phyloP scores from a whole-genome alignment of 2,888 invertebrate genomes.

The Micoletzkya japonica region DNA sequence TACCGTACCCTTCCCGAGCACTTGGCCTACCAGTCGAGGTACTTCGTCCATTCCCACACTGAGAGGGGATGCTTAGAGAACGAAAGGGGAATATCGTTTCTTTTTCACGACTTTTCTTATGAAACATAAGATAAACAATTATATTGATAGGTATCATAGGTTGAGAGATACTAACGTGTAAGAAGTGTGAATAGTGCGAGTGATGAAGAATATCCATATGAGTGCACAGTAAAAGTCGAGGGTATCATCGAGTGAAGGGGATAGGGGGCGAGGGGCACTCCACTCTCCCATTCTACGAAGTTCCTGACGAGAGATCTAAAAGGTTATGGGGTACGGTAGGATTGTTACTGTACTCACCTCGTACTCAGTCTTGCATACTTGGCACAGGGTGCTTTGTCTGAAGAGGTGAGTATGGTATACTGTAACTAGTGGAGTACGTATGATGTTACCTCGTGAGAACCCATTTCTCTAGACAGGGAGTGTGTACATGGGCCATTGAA shows the following conservation, averaged over 20 bases:
- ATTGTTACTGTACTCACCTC: too few relatives aligned
- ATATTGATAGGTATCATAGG: background rate
- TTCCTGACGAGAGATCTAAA: too few relatives aligned
- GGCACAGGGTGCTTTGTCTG: slow-evolving; percentile 24
- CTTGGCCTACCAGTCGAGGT: slow-evolving; percentile 12
- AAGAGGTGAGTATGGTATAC: background rate
- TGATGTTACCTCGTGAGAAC: slow-evolving; percentile 34
- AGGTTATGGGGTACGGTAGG: too few relatives aligned
- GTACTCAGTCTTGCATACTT: slow-evolving; percentile 31
- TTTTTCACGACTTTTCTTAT: too few relatives aligned
- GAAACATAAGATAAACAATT: too few relatives aligned
- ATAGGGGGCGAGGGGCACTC: slow-evolving; percentile 35
- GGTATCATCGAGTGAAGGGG: slow-evolving; percentile 33
- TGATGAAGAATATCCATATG: slow-evolving; percentile 44
- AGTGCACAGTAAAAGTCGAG: slow-evolving; percentile 42
- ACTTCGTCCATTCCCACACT: slow-evolving; percentile 9
- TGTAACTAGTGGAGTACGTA: background rate
- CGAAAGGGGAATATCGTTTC: too few relatives aligned
- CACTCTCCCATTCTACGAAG: slow-evolving; percentile 30
- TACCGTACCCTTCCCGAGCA: slow-evolving; percentile 13
- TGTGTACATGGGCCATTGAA: slow-evolving; percentile 40
- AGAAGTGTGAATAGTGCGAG: slow-evolving; percentile 19
- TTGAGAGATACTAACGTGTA: background rate
- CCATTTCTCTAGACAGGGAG: slow-evolving; percentile 39
- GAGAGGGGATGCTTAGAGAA: too few relatives aligned